A percentile compares a stretch with the other conserved stretches of the same genome.
phyloP scores from a whole-genome alignment of 2,888 invertebrate genomes.

The Electrophaes corylata region DNA sequence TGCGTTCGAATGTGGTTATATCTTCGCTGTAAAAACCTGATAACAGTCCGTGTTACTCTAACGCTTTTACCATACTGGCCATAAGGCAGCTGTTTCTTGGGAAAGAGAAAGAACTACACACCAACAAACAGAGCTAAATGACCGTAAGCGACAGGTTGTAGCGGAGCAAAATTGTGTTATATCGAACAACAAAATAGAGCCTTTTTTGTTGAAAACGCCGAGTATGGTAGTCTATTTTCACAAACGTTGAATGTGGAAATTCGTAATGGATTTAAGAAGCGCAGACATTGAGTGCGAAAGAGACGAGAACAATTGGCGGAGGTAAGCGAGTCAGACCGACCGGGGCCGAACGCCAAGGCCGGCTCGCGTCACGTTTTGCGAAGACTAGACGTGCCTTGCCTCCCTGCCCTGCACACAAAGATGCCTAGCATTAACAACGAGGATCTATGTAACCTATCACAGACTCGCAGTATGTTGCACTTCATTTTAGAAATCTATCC shows the following conservation, averaged over 20 bases:
- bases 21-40: slow-evolving; percentile 52
- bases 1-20: slow-evolving; percentile 61
- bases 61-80: slow-evolving; percentile 76
- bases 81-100: slow-evolving; percentile 71
- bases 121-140: slow-evolving; percentile 56
- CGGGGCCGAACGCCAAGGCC: slow-evolving; percentile 77
- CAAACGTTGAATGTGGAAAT: slow-evolving; percentile 74
- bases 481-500: too few species aligned
- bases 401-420: slow-evolving; percentile 51
- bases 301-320: slow-evolving; percentile 59
- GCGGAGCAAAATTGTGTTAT: slow-evolving; percentile 50
- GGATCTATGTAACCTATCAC: slow-evolving; percentile 63
- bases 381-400: slow-evolving; percentile 77
- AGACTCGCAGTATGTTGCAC: slow-evolving; percentile 54
- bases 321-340: slow-evolving; percentile 63
- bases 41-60: slow-evolving; percentile 65
- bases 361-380: slow-evolving; percentile 76
- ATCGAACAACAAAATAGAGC: slow-evolving; percentile 49
- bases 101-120: slow-evolving; percentile 79
- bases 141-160: slow-evolving; percentile 48
- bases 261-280: slow-evolving; percentile 65
- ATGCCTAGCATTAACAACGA: slow-evolving; percentile 34
- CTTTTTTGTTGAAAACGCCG: slow-evolving; percentile 47
- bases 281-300: slow-evolving; percentile 70
- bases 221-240: slow-evolving; percentile 76